Conservation (phyloP, 2,797 vertebrate species). For the Ciconia nigra region DNA sequence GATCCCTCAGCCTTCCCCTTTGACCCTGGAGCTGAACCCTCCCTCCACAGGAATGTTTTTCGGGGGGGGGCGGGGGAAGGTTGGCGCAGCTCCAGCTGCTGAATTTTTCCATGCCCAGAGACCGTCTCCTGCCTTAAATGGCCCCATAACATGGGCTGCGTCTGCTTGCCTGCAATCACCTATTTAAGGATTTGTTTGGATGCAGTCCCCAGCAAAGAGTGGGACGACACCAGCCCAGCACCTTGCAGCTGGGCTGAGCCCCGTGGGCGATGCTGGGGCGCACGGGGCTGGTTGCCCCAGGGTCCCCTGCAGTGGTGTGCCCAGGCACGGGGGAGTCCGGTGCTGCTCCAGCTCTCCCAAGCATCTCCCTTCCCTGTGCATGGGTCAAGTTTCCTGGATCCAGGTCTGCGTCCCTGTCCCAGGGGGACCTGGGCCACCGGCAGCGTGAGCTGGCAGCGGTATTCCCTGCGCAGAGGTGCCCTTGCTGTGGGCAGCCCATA, state of each 20-base stretch:
- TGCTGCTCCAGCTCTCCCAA: neutral
- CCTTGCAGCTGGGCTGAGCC: neutral
- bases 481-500: neutral
- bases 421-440: neutral
- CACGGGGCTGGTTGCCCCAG: neutral
- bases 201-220: neutral
- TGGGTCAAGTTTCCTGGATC: neutral
- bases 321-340: accelerated
- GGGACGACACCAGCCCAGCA: neutral
- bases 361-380: neutral
- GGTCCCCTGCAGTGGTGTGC: accelerated
- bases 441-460: neutral
- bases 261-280: accelerated
- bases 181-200: neutral
- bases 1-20: neutral
- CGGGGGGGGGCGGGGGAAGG: neutral
- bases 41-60: neutral
- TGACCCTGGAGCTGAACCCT: neutral
- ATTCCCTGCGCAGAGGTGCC: neutral
- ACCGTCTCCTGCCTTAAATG: neutral
- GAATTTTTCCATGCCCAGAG: slow-evolving; percentile 1
- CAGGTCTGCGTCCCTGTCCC: accelerated
- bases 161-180: neutral
- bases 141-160: neutral
- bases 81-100: neutral